Base-by-base conservation (phyloP, 2,797 vertebrate genomes). In the Gymnoscopelus microlampas region DNA sequence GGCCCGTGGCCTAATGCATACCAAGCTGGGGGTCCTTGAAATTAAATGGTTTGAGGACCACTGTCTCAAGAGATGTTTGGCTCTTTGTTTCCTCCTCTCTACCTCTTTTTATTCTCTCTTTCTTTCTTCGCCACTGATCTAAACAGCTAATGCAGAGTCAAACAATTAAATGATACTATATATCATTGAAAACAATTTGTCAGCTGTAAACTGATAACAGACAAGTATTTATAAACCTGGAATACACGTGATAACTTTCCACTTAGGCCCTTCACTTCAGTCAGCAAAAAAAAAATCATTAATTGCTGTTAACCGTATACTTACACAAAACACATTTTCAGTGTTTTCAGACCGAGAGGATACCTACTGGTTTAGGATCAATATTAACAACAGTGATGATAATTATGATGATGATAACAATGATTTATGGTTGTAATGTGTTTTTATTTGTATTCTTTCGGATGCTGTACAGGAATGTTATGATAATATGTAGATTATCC, bases 291-390 rank as follows among this genome's bases (percentile, higher is more conserved):
- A 24, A 66, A 61, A 75, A 69, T 71, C 66, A 51, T 79, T 26
- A 82, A 84, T 77, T 82, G 83, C 81, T 82, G 83, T 58, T 68
- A 53, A 23, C 32, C 29, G 68, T 51, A 70, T 47, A 56, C 47
- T 66, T 29, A 73, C 19, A 72, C 60, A 74, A 48, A 64, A 57
- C 32, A 53, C 63, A 68, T 53, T 74, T 53, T 76, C 67, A 73
- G 72, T 86, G 74, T 74, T 75, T 74, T 82, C 68, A 83, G 71
- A 84, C 78, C 74, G 82, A 83, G 71, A 76, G 44, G 64, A 79
- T 69, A 59, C 79, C 87, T 88, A 79, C 88, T 86, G 86, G 82
- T 91, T 85, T 89, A 79, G 86, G 84, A 89, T 78, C 74, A 61
- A 76, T 73, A 69, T 47, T 15, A 35, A 49, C 13, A 9, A 24